phyloP scores from a whole-genome alignment of 2,113 vertebrate genomes.

The Mirounga angustirostris region DNA sequence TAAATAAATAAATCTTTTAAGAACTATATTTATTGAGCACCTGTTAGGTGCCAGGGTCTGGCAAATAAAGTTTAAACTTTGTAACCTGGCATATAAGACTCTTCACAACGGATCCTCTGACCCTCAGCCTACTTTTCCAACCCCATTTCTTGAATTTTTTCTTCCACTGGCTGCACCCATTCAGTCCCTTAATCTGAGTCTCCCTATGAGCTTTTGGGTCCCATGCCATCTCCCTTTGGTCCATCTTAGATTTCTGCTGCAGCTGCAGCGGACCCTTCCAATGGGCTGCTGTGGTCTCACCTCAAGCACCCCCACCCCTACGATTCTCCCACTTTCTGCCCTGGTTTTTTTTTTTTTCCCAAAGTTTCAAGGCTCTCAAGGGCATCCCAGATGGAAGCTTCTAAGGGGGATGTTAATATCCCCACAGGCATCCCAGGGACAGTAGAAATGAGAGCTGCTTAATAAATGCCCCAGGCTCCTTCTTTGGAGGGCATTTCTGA shows the following conservation, averaged over 20 bases:
- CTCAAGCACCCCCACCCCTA: neutral
- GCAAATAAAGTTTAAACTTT: slow-evolving; percentile 10
- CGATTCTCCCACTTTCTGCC: neutral
- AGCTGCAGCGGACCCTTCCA: neutral
- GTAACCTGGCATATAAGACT: neutral
- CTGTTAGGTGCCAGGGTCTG: neutral
- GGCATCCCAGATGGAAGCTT: neutral
- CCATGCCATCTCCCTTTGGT: neutral
- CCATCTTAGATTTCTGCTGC: neutral
- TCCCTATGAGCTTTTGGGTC: neutral
- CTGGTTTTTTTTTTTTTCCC: neutral
- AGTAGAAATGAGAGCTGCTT: neutral
- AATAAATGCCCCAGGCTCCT: neutral
- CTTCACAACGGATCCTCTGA: neutral
- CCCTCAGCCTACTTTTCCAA: neutral
- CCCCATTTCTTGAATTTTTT: neutral
- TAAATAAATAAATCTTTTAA: neutral
- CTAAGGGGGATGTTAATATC: neutral
- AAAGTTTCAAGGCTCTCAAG: neutral
- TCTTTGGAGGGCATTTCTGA: slow-evolving; percentile 8
- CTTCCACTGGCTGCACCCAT: neutral
- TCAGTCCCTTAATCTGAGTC: neutral
- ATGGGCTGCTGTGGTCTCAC: neutral
- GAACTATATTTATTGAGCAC: neutral
- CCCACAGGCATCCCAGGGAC: neutral